A percentile compares a stretch with the other conserved stretches of the same genome.
These are phyloP conservation scores for Lamprotornis superbus DNA, from an alignment of 2,113 vertebrate species.

Conservation along the genomic window DNA sequence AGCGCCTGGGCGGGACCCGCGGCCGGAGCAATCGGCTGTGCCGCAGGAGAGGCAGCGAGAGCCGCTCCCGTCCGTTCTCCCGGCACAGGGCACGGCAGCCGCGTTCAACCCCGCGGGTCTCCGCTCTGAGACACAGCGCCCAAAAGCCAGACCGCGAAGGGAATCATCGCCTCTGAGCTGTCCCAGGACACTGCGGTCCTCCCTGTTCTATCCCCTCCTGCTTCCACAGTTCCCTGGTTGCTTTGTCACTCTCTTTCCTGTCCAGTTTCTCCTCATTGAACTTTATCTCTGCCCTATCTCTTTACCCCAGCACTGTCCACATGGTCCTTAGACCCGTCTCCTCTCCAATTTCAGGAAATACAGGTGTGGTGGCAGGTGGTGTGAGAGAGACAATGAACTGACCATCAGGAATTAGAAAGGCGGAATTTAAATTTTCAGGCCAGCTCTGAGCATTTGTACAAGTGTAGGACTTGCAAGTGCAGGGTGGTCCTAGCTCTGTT, in stretches of 20 bases:
- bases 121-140: accelerated
- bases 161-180: too few species aligned
- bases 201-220: too few species aligned
- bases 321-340: accelerated
- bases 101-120: accelerated
- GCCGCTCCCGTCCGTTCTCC: neutral
- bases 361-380: accelerated
- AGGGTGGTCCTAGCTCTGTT: neutral
- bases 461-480: neutral
- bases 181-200: accelerated
- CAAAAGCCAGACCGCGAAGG: neutral
- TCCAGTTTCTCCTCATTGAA: neutral
- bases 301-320: neutral
- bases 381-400: neutral
- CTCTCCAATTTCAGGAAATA: neutral
- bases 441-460: neutral
- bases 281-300: neutral
- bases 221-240: neutral
- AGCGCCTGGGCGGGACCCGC: accelerated
- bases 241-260: neutral
- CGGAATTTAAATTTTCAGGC: neutral
- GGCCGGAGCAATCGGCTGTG: neutral
- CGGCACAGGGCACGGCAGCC: neutral
- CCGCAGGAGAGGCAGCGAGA: neutral
- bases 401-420: neutral